Evolutionary conservation across 2,113 vertebrate species (phyloP).

Genomic region (Cranoglanis bouderius): DNA sequence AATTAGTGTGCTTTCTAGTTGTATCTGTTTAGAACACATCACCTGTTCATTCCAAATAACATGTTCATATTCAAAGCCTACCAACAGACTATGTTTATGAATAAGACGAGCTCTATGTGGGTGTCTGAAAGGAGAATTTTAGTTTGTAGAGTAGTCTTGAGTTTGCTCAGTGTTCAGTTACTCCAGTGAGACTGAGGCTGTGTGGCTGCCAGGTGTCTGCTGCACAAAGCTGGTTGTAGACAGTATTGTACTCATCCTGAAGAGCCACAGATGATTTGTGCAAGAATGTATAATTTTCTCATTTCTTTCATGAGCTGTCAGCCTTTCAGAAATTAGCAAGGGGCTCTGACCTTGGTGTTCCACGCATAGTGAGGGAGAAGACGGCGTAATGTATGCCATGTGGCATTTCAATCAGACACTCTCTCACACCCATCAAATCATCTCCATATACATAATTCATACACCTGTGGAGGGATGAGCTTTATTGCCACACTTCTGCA

Average conservation of each 20-base stretch:
- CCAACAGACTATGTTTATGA: not conserved
- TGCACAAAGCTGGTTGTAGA: slow-evolving; percentile 56
- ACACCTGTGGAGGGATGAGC: slow-evolving; percentile 66
- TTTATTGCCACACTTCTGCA: slow-evolving; percentile 72
- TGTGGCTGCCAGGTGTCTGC: slow-evolving; percentile 54
- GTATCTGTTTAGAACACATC: not conserved
- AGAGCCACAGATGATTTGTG: slow-evolving; percentile 73
- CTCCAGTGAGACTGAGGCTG: slow-evolving; percentile 19
- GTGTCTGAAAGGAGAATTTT: slow-evolving; percentile 1
- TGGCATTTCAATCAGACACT: slow-evolving; percentile 70
- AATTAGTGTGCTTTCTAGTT: not conserved
- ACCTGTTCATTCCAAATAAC: not conserved
- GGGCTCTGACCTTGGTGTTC: slow-evolving; percentile 70
- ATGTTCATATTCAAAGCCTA: not conserved
- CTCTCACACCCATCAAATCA: slow-evolving; percentile 74
- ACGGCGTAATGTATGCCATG: slow-evolving; percentile 53
- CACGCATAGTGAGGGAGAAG: slow-evolving; percentile 46
- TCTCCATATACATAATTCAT: slow-evolving; percentile 79
- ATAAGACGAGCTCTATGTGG: not conserved
- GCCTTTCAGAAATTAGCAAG: slow-evolving; percentile 76
- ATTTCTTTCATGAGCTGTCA: slow-evolving; percentile 73
- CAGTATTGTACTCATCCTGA: slow-evolving; percentile 60
- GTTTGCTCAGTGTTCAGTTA: slow-evolving; percentile 28
- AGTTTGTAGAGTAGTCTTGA: slow-evolving; percentile 34
- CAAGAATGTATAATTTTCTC: slow-evolving; percentile 78